Evolutionary conservation across 2,888 invertebrate species (phyloP).

Genomic region (Melinaea menophilus): DNA sequence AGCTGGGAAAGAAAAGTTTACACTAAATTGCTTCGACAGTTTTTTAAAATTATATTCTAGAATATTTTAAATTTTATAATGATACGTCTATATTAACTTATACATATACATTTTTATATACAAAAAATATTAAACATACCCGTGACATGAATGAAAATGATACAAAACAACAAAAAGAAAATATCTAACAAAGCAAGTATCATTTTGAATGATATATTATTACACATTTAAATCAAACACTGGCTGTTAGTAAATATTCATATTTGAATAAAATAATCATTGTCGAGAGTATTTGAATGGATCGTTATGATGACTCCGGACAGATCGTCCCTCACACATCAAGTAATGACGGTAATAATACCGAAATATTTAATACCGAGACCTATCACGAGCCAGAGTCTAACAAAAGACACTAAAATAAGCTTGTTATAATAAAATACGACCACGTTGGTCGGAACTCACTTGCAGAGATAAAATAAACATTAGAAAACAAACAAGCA

Average conservation of each 20-base stretch:
- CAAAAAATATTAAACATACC: neutral
- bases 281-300: constrained; percentile 54
- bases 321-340: constrained; percentile 31
- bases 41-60: too few relatives aligned
- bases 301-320: constrained; percentile 48
- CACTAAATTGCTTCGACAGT: too few relatives aligned
- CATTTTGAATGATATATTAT: constrained; percentile 20
- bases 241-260: constrained; percentile 35
- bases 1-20: too few relatives aligned
- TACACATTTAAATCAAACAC: constrained; percentile 20
- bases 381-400: constrained; percentile 19
- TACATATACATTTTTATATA: neutral
- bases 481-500: constrained; percentile 26
- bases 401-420: constrained; percentile 28
- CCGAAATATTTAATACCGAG: constrained; percentile 21
- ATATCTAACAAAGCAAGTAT: constrained; percentile 13
- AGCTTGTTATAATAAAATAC: constrained; percentile 15
- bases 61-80: too few relatives aligned
- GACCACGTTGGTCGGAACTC: constrained; percentile 17
- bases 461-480: constrained; percentile 25
- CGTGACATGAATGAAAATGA: constrained; percentile 1
- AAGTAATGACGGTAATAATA: constrained; percentile 34
- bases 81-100: neutral
- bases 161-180: neutral
- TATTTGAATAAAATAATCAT: constrained; percentile 58